Evolutionary conservation across 2,888 invertebrate genomes (phyloP).

Genomic region (Oscheius sp.): DNA sequence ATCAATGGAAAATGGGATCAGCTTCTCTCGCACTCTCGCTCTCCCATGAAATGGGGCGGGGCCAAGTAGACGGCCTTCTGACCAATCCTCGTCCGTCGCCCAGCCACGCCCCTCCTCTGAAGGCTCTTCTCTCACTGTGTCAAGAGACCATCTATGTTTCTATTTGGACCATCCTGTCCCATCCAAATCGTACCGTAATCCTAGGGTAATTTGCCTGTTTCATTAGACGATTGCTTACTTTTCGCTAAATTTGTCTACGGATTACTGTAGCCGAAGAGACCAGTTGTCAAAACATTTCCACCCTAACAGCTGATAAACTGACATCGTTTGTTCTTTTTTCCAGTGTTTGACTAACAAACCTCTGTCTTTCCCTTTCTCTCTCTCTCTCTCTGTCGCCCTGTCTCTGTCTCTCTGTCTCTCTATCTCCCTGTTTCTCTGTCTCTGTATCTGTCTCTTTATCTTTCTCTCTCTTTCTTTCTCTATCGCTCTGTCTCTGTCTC

Average conservation of each 20-base stretch:
- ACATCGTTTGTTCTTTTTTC: background rate
- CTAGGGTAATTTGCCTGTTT: conserved; percentile 1
- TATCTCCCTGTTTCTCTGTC: background rate
- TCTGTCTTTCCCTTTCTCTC: background rate
- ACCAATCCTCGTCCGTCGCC: conserved; percentile 18
- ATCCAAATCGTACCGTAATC: conserved; percentile 20
- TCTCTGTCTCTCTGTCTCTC: background rate
- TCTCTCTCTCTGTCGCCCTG: background rate
- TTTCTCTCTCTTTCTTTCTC: too few relatives aligned
- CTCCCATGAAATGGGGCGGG: conserved; percentile 3
- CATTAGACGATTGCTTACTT: background rate
- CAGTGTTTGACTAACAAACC: background rate
- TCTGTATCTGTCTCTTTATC: too few relatives aligned
- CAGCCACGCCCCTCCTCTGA: conserved; percentile 8
- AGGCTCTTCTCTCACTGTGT: conserved; percentile 3
- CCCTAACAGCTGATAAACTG: conserved; percentile 8
- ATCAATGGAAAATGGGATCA: background rate
- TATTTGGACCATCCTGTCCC: conserved; percentile 18
- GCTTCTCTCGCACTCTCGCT: too few relatives aligned
- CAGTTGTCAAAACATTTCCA: conserved; percentile 31
- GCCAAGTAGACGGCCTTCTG: background rate
- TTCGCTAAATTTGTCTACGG: background rate
- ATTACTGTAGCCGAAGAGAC: conserved; percentile 8
- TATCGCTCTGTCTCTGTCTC: too few relatives aligned
- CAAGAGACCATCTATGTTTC: conserved; percentile 24